Percentiles rank a stretch among this genome's conserved stretches.
Evolutionary conservation across 2,888 invertebrate genomes (phyloP).

Genomic region (Drosophila flavopinicola): DNA sequence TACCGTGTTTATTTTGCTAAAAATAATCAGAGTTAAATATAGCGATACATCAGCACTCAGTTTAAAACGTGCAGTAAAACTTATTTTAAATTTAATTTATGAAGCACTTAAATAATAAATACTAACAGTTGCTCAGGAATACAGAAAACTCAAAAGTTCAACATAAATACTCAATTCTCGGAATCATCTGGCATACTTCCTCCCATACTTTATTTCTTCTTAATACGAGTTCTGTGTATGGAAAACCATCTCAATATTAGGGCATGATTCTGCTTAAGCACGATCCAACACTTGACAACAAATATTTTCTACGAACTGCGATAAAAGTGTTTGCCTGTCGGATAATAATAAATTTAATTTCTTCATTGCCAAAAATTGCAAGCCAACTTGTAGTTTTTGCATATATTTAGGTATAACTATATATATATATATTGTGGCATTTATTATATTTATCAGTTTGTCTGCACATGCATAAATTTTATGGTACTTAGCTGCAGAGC

Average conservation of each 20-base stretch:
- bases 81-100: background rate
- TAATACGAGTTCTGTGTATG: slow-evolving; percentile 17
- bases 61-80: background rate
- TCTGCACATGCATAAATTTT: slow-evolving; percentile 34
- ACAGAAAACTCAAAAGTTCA: background rate
- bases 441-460: slow-evolving; percentile 14
- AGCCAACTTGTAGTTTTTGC: slow-evolving; percentile 18
- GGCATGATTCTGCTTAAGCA: slow-evolving; percentile 40
- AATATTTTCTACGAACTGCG: slow-evolving; percentile 43
- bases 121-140: background rate
- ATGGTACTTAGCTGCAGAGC: slow-evolving; percentile 35
- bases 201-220: background rate
- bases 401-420: background rate
- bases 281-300: slow-evolving; percentile 47
- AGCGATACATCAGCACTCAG: background rate
- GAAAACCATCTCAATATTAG: slow-evolving; percentile 22
- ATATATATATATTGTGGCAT: background rate
- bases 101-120: background rate
- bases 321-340: slow-evolving; percentile 41
- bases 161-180: slow-evolving; percentile 12
- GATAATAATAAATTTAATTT: slow-evolving; percentile 56
- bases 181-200: slow-evolving; percentile 18
- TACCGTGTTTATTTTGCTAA: slow-evolving; percentile 14
- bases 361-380: slow-evolving; percentile 52
- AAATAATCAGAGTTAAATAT: slow-evolving; percentile 3